Base-by-base conservation (phyloP, 2,113 vertebrate genomes). In the Zeus faber region DNA sequence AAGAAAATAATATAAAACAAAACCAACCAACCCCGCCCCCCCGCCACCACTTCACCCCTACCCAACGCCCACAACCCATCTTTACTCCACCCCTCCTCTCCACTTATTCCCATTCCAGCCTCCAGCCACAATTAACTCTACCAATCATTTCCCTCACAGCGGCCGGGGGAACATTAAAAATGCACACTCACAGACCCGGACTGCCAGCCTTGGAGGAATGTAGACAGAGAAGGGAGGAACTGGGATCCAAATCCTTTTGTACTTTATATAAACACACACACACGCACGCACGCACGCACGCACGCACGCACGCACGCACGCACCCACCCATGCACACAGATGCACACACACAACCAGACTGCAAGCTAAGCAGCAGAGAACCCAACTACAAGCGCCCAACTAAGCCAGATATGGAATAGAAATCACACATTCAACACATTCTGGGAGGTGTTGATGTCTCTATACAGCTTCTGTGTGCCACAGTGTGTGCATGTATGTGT, bases 121-220 rank as follows among this genome's bases (percentile, higher is more conserved):
- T 85, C 67, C 46, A 76, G 87, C 81, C 84, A 86, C 85, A 85
- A 87, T 88, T 88, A 87, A 87, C 84, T 86, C 82, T 66, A 84
- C 79, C 83, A 82, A 86, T 88, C 82, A 70, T 71, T 49, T 71
- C 64, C 39, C 79, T 81, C 67, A 70, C 59, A 14, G 76, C 81
- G 79, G 74, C 77, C 76, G 76, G 40, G 75, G 72, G 82, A 80
- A 64, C 83, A 88, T 85, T 86, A 83, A 59, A 67, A 80, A 86
- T 88, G 85, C 80, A 86, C 80, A 85, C 78, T 81, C 78, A 79
- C 72, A 41, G 77, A 44, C 76, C 26, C 40, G 62, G 60, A 51
- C 68, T 57, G 57, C 33, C 60, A 66, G 70, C 53, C 58, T 49
- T 53, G 37, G 49, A 72, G 49, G 54, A 72, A 62, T 60, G 54